Evolutionary conservation across 2,888 invertebrate genomes (phyloP), one percentile per base, ranked within the genome.

Genomic region (Coenonympha glycerion): DNA sequence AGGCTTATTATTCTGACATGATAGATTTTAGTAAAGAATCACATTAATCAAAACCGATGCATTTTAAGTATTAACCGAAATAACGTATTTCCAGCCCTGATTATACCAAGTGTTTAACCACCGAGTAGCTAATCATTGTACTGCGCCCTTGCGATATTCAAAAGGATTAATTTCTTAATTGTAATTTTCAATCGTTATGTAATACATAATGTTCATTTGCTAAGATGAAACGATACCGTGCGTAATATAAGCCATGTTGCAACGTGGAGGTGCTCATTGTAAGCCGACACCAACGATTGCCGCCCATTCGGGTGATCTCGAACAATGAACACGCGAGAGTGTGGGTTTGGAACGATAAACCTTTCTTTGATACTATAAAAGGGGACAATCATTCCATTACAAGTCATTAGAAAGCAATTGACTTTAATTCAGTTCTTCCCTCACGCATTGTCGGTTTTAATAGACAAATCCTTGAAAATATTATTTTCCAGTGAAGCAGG

Each of bases 371-470:
- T 52, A 51, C 51, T 52, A 36, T 44, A 46, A 55, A n/a, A 48
- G 42, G 47, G 57, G 49, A 52, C 57, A 58, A 58, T 58, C 57
- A 56, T 56, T 56, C 53, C 52, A 59, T 60, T 59, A 50, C 46
- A 33, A 19, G 41, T 55, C 57, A 59, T 60, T 56, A 60, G 55
- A 57, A 59, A 55, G 52, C 56, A 59, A 59, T 60, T 59, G 59
- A 52, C 50, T 52, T 36, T 51, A 58, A 58, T 56, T 56, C 49
- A 51, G 42, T 49, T 41, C 44, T 54, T 54, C 52, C 52, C 49
- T 44, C 39, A 39, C 44, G 34, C 18, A 30, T 52, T 44, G 47
- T 52, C n/a, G 42, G 13, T 24, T 13, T 36, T 42, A 33, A 39
- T 47, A 26, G 47, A 34, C 15, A 42, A 41, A 33, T 41, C 11